Evolutionary conservation across 2,888 invertebrate species (phyloP), one percentile per base, ranked within the genome.

Genomic region (Aricia artaxerxes): DNA sequence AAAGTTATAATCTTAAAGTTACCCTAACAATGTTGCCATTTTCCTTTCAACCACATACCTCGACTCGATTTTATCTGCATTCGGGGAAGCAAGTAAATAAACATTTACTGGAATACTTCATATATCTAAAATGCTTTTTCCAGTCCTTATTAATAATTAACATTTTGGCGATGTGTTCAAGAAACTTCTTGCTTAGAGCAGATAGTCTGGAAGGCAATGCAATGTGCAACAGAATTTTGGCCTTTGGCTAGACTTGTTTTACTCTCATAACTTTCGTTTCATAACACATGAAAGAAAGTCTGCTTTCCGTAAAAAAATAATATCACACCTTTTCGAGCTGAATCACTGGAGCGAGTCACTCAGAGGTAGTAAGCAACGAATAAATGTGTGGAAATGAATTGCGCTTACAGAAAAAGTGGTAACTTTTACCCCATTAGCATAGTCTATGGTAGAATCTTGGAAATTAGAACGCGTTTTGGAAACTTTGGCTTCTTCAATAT

Each of bases 21-120:
- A 49, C 49, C 75, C 53, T 31, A 75, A 75, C 75, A 75, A 75
- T 73, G 73, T 73, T 73, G 73, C 24, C 73, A 73, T 75, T 75
- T 75, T 75, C 75, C 75, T 75, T 75, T 75, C 75, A 35, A 75
- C 31, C 49, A 75, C 75, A 75, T 75, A 75, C 75, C 75, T 11
- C 75, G 49, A 44, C 24, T 44, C 24, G 75, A 75, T 75, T 24
- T 24, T 75, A 75, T 75, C 75, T 49, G 9, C 31, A 11, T 49
- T 49, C 13, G 1, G 49, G n/a, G 44, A 69, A 69, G 35, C 24
- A 75, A 31, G 75, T 49, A 44, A 73, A 49, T 24, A 73, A 49
- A 53, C 13, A 13, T 35, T 57, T 4, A 57, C 57, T 57, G 57
- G 16, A 57, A 57, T 16, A 57, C 57, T 57, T 16, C 16, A 57